A percentile compares a stretch with the other conserved stretches of the same genome.
phyloP scores from a whole-genome alignment of 2,113 vertebrate species.

The Pimephales promelas region DNA sequence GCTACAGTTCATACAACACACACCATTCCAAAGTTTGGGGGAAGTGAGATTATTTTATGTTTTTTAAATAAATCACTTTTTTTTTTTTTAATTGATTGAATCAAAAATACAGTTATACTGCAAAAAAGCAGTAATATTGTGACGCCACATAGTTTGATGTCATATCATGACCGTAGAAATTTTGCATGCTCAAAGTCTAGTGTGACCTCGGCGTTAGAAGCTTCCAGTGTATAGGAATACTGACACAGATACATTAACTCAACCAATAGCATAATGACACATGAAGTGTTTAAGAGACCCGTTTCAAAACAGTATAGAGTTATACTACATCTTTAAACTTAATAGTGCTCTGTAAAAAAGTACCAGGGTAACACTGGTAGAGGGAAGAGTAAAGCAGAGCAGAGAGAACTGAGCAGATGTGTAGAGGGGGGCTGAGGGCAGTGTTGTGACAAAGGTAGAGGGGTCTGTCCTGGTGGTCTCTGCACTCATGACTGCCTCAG shows the following conservation, averaged over 20 bases:
- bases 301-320: background rate
- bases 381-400: background rate
- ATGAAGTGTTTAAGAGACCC: background rate
- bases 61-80: no score
- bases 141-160: no score
- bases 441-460: slow-evolving; percentile 42
- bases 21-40: no score
- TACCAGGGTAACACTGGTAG: background rate
- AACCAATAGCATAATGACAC: background rate
- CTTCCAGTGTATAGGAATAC: background rate
- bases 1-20: background rate
- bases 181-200: no score
- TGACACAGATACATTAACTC: background rate
- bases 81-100: no score
- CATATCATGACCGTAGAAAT: no score
- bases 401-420: slow-evolving; percentile 36
- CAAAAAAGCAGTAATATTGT: no score
- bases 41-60: no score
- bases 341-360: background rate
- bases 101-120: no score
- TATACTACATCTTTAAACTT: background rate
- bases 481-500: slow-evolving; percentile 44
- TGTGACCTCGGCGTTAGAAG: no score
- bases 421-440: slow-evolving; percentile 9
- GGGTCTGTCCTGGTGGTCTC: slow-evolving; percentile 57